Evolutionary conservation across 2,888 invertebrate species (phyloP).

Genomic region (Idaea dimidiata): DNA sequence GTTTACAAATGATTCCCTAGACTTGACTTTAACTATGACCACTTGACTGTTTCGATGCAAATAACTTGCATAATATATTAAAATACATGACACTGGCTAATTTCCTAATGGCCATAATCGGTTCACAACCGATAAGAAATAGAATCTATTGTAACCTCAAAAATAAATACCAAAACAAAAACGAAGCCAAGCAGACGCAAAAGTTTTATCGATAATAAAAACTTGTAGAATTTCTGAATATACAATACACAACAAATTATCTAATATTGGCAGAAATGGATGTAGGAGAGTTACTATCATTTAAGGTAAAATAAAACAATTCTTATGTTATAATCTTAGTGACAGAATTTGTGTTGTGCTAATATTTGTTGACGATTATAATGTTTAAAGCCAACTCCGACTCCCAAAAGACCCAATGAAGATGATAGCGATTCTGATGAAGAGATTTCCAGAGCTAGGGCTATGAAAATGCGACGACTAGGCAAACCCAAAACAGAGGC

Average conservation of each 20-base stretch:
- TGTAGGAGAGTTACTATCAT: conserved; percentile 73
- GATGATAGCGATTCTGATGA: conserved; percentile 86
- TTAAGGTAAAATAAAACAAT: conserved; percentile 56
- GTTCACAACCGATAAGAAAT: too few species aligned
- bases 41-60: too few species aligned
- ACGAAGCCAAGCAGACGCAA: not conserved
- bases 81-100: too few species aligned
- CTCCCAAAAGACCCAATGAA: conserved; percentile 86
- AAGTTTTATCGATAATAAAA: not conserved
- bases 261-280: conserved; percentile 52
- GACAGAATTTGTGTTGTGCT: not conserved
- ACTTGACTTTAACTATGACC: too few species aligned
- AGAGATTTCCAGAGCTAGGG: conserved; percentile 81
- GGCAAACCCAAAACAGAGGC: conserved; percentile 73
- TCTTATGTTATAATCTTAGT: not conserved
- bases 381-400: conserved; percentile 86
- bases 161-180: not conserved
- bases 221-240: not conserved
- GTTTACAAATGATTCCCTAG: too few species aligned
- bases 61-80: too few species aligned
- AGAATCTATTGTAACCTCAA: not conserved
- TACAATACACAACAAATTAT: not conserved
- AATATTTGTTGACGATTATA: conserved; percentile 14
- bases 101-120: too few species aligned
- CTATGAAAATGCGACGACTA: conserved; percentile 82